Evolutionary conservation across 64 coral and sea anemone genomes (phyloP).

Genomic region (Astreopora myriophthalma): DNA sequence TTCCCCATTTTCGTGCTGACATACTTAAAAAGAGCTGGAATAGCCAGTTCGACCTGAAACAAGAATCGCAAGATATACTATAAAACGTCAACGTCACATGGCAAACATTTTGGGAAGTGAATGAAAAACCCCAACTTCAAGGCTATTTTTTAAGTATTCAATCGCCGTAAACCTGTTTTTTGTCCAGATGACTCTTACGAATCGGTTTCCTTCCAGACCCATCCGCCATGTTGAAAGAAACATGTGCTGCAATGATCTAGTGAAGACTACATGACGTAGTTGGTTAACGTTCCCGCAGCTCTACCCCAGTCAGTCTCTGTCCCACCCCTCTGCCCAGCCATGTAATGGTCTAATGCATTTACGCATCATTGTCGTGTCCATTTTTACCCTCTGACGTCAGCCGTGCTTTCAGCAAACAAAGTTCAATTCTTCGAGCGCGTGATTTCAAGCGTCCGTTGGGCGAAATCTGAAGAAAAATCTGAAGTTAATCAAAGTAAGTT

Average conservation of each 20-base stretch:
- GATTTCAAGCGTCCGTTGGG: background rate
- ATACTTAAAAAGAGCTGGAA: constrained; percentile 77
- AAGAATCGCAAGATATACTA: too few relatives aligned
- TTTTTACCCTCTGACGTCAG: background rate
- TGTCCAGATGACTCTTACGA: constrained; percentile 76
- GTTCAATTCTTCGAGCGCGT: background rate
- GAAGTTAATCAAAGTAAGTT: too few relatives aligned
- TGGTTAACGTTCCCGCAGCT: too few relatives aligned
- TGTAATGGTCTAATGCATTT: background rate
- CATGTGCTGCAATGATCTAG: background rate
- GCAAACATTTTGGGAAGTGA: too few relatives aligned
- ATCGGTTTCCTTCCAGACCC: constrained; percentile 37
- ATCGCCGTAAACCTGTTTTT: constrained; percentile 70
- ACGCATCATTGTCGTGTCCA: background rate
- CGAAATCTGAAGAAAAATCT: too few relatives aligned
- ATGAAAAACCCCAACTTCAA: background rate
- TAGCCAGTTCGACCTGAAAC: constrained; percentile 66
- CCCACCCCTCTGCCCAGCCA: too few relatives aligned
- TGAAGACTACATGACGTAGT: background rate
- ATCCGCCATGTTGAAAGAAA: constrained; percentile 78
- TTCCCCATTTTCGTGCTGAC: constrained; percentile 56
- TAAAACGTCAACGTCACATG: too few relatives aligned
- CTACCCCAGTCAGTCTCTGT: too few relatives aligned
- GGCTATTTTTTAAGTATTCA: background rate
- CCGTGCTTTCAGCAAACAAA: background rate